Percentiles rank a stretch among this genome's conserved stretches.
Evolutionary conservation across 1,140 invertebrate genomes (phyloP).

Genomic region (Trissolcus basalis): DNA sequence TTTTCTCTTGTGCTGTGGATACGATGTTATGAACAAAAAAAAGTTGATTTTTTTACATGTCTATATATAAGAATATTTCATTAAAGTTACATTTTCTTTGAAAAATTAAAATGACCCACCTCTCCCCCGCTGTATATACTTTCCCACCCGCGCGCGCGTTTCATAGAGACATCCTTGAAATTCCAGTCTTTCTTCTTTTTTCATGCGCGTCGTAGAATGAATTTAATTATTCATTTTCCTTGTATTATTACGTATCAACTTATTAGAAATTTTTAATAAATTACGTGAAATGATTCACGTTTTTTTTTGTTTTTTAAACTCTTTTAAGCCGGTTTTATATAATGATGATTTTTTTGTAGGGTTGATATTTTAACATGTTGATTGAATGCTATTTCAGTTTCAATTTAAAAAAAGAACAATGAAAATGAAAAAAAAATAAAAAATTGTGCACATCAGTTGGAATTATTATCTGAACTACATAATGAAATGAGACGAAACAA

Average conservation of each 20-base stretch:
- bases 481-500: too few relatives aligned
- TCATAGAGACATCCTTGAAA: slow-evolving; percentile 50
- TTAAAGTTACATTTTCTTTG: slow-evolving; percentile 58
- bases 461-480: too few relatives aligned
- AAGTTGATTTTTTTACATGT: slow-evolving; percentile 58
- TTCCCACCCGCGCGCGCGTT: slow-evolving; percentile 20
- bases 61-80: slow-evolving; percentile 56
- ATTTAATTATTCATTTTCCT: slow-evolving; percentile 60
- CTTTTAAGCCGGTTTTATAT: too few relatives aligned
- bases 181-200: slow-evolving; percentile 30
- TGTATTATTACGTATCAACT: slow-evolving; percentile 59
- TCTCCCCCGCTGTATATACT: too few relatives aligned
- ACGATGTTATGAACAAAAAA: slow-evolving; percentile 55
- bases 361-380: too few relatives aligned
- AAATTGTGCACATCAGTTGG: too few relatives aligned
- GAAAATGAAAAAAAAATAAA: too few relatives aligned
- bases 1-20: slow-evolving; percentile 4
- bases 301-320: too few relatives aligned
- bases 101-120: slow-evolving; percentile 55
- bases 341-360: slow-evolving; percentile 56
- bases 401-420: too few relatives aligned
- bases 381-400: too few relatives aligned
- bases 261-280: slow-evolving; percentile 57
- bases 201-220: slow-evolving; percentile 48
- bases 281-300: slow-evolving; percentile 52